Evolutionary conservation across 1,140 invertebrate species (phyloP), one percentile per base, ranked within the genome.

Genomic region (Hycleus cichorii): DNA sequence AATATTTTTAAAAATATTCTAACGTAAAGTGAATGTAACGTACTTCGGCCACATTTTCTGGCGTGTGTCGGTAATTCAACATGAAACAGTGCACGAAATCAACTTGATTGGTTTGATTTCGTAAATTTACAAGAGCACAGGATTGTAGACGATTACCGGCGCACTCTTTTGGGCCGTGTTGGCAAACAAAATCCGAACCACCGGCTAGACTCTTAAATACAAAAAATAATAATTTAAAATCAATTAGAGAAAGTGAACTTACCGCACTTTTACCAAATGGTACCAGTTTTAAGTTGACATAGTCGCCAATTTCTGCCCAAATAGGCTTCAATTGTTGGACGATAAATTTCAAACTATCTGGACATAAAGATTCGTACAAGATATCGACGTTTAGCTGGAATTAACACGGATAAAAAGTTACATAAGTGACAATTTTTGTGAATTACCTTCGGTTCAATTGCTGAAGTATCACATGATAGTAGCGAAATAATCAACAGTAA

Each of bases 351-450:
- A 79, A 79, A 67, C 89, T 91, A 67, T 90, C 89, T 0, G 84
- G 84, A 69, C 91, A 95, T 0, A 91, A 71, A 7, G 83, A 81
- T 74, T 95, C 91, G 67, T 91, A 93, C 63, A 88, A 90, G 47
- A 93, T 57, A n/a, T 65, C 54, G 45, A 72, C 58, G 25, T 64
- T 59, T 47, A 72, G 47, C 64, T 72, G 26, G 47, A 65, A 62
- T 18, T 10, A 50, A 57, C 1, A 10, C n/a, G 11, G 25, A 57
- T 57, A 12, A 11, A 18, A 7, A 39, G 27, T 42, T 12, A 47
- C 12, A 25, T 49, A 32, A 32, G 7, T 32, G 32, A 7, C 4
- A 5, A 5, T 32, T 32, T 4, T 32, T 32, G 7, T 4, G 7
- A 32, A 32, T 32, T 32, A 32, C 32, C 32, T 32, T 32, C 4